A percentile compares a stretch with the other conserved stretches of the same genome.
Conservation (phyloP, 2,113 vertebrate species). For the Gopherus flavomarginatus region DNA sequence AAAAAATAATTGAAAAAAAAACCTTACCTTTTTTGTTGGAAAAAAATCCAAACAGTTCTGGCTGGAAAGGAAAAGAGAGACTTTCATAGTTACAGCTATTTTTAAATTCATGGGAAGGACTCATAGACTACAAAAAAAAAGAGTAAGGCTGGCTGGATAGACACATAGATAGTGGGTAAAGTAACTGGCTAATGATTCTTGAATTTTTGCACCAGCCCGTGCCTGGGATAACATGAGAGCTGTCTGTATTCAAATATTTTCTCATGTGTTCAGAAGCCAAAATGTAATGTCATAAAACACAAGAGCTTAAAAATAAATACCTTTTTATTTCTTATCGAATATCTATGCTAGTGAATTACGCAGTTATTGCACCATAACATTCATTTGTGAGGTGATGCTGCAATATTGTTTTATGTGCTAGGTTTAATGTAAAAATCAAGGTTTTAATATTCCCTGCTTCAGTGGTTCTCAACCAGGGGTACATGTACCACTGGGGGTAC, state of each 20-base stretch:
- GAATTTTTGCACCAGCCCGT: neutral
- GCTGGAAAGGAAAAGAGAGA: neutral
- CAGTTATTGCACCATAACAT: neutral
- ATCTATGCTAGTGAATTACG: accelerated
- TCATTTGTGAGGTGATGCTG: accelerated
- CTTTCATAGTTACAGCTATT: too few species aligned
- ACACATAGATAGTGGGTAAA: neutral
- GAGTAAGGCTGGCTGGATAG: neutral
- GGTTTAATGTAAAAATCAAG: neutral
- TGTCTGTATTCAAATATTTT: neutral
- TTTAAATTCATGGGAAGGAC: too few species aligned
- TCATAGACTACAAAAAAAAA: neutral
- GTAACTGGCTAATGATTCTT: neutral
- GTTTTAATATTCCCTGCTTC: neutral
- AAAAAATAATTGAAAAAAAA: too few species aligned
- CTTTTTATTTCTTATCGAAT: neutral
- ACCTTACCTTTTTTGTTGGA: too few species aligned
- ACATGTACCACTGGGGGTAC: too few species aligned
- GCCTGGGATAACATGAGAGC: neutral
- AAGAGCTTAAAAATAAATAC: accelerated
- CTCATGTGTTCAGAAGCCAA: neutral
- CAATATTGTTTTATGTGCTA: neutral
- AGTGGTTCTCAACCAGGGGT: too few species aligned
- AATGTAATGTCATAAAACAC: neutral
- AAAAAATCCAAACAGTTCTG: neutral